Base-by-base conservation (phyloP, 2,888 invertebrate species). In the Tanypteryx hageni region DNA sequence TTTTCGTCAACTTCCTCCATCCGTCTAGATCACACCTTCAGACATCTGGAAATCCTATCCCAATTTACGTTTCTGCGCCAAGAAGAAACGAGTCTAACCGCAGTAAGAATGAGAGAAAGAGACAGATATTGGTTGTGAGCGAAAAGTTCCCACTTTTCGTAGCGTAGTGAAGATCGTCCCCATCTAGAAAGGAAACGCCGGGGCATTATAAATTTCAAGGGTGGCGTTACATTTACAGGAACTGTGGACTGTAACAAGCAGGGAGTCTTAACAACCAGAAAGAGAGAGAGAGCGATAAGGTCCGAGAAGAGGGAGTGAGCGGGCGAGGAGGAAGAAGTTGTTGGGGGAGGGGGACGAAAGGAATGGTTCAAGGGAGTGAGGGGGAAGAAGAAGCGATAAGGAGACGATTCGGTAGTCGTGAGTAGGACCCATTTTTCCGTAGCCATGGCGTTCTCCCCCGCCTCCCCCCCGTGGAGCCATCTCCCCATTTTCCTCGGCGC, bases 391-490 rank as follows among this genome's bases (percentile, higher is more conserved):
- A 44, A 44, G 22, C n/a, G 76, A 76, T 76, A 76, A 76, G 76
- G 27, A 14, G 76, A 68, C n/a, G 68, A 68, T 76, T 27, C 8
- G 89, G n/a, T 64, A 89, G 44, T 89, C 89, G 64, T 89, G 89
- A 68, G 31, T 44, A n/a, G n/a, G 89, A n/a, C 89, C 89, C 89
- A 89, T 89, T 89, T 89, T 89, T 89, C 89, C 56, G 16, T 44
- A 56, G 83, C 56, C 18, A 56, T 31, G 61, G 18, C 59, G 11
- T 57, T 57, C 8, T 57, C 56, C 83, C 57, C 82, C 44, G n/a
- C n/a, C n/a, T n/a, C 14, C 27, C 0, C 89, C 89, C 61, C 44
- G n/a, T 68, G 58, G 64, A 89, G 89, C 18, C 64, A n/a, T 89
- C 68, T n/a, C 83, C 16, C 83, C n/a, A 57, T 83, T 44, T 44